Conservation (phyloP, 2,888 invertebrate genomes). For the Drosophila yooni region DNA sequence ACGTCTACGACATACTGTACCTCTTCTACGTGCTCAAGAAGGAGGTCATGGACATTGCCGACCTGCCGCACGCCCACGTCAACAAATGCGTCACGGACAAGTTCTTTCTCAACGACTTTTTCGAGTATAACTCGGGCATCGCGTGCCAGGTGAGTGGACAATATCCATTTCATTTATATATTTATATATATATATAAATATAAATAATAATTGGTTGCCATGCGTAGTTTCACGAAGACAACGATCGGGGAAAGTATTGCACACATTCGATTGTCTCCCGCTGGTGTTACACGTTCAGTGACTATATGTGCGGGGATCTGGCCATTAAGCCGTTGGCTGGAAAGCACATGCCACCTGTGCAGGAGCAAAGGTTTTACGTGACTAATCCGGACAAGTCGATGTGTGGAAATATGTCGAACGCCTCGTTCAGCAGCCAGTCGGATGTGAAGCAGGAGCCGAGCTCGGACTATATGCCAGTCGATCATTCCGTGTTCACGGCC, state of each 20-base stretch:
- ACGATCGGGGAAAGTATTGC: constrained; percentile 84
- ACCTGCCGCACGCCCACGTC: constrained; percentile 56
- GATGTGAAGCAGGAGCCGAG: constrained; percentile 21
- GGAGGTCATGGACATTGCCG: constrained; percentile 73
- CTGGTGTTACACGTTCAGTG: constrained; percentile 85
- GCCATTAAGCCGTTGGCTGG: constrained; percentile 84
- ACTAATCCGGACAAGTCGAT: neutral
- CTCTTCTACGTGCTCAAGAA: constrained; percentile 80
- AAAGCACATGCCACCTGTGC: constrained; percentile 83
- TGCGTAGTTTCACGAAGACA: constrained; percentile 84
- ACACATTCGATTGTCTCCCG: constrained; percentile 85
- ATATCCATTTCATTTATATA: neutral
- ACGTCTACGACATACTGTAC: constrained; percentile 78
- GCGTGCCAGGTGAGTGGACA: constrained; percentile 80
- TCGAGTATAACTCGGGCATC: constrained; percentile 79
- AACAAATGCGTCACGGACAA: constrained; percentile 72
- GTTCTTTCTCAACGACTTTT: constrained; percentile 77
- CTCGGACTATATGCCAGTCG: constrained; percentile 26
- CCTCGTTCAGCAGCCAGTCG: neutral
- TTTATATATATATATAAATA: neutral
- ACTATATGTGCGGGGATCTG: constrained; percentile 85
- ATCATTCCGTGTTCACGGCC: constrained; percentile 30
- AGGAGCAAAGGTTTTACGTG: constrained; percentile 39
- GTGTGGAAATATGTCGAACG: neutral
- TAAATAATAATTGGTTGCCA: neutral